Conservation (phyloP, 2,797 vertebrate species). For the Acanthopagrus latus region DNA sequence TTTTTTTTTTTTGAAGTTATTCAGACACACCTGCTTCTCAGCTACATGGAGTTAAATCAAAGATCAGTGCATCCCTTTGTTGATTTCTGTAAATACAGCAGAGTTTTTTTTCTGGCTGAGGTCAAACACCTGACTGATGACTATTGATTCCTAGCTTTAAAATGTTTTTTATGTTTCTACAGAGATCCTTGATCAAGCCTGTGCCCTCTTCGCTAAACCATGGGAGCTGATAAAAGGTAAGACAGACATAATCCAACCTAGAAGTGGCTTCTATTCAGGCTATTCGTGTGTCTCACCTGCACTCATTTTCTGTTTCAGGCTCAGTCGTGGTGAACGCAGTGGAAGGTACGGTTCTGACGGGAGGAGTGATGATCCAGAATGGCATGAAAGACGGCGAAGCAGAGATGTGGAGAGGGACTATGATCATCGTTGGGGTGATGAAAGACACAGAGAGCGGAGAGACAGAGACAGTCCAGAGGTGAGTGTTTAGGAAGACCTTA, state of each 20-base stretch:
- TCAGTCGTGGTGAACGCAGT: slow-evolving; percentile 91
- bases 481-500: slow-evolving; percentile 18
- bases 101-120: neutral
- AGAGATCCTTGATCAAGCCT: neutral
- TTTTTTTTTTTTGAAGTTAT: neutral
- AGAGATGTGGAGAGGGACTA: slow-evolving; percentile 85
- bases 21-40: neutral
- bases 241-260: neutral
- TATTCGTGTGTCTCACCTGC: neutral
- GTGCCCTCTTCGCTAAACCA: slow-evolving; percentile 21
- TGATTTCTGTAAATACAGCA: neutral
- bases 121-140: neutral
- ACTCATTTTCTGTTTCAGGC: slow-evolving; percentile 73
- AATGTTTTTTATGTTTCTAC: slow-evolving; percentile 1
- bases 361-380: slow-evolving; percentile 89
- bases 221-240: slow-evolving; percentile 73
- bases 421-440: slow-evolving; percentile 88
- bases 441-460: slow-evolving; percentile 85
- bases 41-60: neutral
- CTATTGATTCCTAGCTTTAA: neutral
- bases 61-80: too few species aligned
- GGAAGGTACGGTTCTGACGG: slow-evolving; percentile 93
- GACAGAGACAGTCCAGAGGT: slow-evolving; percentile 87
- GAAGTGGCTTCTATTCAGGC: neutral
- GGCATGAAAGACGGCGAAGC: slow-evolving; percentile 86